Evolutionary conservation across 2,113 vertebrate genomes (phyloP), one percentile per base, ranked within the genome.

Genomic region (Microcebus murinus): DNA sequence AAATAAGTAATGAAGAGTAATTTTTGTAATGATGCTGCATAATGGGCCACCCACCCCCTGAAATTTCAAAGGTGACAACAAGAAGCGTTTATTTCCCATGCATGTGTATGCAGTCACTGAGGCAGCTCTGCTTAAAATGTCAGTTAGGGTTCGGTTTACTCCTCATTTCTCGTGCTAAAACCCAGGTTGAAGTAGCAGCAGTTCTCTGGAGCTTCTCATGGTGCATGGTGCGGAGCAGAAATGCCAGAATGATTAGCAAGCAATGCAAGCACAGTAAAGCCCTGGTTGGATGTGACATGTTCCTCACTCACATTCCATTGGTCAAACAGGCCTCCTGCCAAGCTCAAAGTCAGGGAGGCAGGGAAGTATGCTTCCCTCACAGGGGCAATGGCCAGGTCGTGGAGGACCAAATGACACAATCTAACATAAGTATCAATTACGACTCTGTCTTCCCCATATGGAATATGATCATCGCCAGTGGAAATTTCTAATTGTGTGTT

Each of bases 171-270:
- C 27, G 8, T 4, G 29, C 34, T 45, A n/a, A 5, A 25, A 84
- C 8, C 20, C 52, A 71, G 15, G 3, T 1, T 59, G 61, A 55
- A 59, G 10, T n/a, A 88, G 27, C 21, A 80, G 50, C 23, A 15
- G 48, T 12, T 76, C 2, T 59, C 25, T 5, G 0, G 6, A n/a
- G 86, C 48, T 48, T 3, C 73, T 88, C 3, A 0, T 8, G 9
- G 31, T 27, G 5, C 3, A 0, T 4, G 9, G n/a, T 27, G 7
- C 6, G 15, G 11, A 6, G 2, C 31, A 23, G 21, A 39, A 81
- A 2, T 3, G 3, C n/a, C 77, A 68, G 17, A 2, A 7, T 21
- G 12, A 59, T 0, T 0, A 29, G 57, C 2, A 82, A 36, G 31
- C 42, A 12, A 4, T 21, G 14, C 36, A 65, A 61, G 8, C 10